Evolutionary conservation across 2,113 vertebrate species (phyloP).

Genomic region (Rhagologus leucostigma): DNA sequence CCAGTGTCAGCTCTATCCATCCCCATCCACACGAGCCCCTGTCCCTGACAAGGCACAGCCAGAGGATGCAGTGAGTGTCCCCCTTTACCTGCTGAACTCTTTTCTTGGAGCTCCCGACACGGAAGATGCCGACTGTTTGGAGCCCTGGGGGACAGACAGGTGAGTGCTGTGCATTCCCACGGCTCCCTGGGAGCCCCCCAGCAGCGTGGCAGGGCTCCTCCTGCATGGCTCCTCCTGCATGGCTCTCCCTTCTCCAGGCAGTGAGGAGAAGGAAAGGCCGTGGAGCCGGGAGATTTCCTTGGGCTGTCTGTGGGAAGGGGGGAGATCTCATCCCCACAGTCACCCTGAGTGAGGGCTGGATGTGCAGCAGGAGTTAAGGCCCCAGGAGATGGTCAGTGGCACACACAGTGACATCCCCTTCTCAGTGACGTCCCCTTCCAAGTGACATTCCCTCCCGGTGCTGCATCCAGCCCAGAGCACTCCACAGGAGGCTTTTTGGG

Average conservation of each 20-base stretch:
- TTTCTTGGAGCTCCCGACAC: constrained; percentile 86
- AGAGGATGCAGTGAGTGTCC: neutral
- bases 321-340: neutral
- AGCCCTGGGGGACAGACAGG: constrained; percentile 75
- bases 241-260: neutral
- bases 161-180: neutral
- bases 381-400: neutral
- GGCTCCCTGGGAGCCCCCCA: neutral
- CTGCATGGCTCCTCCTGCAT: neutral
- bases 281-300: neutral
- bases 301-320: neutral
- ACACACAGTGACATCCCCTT: neutral
- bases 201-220: fast-evolving
- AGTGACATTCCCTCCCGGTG: no score
- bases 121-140: constrained; percentile 88
- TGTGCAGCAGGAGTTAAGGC: neutral
- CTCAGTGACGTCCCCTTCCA: neutral
- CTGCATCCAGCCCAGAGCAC: neutral
- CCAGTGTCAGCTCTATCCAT: neutral
- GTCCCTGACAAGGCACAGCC: neutral
- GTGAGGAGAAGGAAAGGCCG: neutral
- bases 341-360: neutral
- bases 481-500: neutral
- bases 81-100: constrained; percentile 84
- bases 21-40: neutral